Conservation (phyloP, 2,797 vertebrate genomes). For the Balearica regulorum region DNA sequence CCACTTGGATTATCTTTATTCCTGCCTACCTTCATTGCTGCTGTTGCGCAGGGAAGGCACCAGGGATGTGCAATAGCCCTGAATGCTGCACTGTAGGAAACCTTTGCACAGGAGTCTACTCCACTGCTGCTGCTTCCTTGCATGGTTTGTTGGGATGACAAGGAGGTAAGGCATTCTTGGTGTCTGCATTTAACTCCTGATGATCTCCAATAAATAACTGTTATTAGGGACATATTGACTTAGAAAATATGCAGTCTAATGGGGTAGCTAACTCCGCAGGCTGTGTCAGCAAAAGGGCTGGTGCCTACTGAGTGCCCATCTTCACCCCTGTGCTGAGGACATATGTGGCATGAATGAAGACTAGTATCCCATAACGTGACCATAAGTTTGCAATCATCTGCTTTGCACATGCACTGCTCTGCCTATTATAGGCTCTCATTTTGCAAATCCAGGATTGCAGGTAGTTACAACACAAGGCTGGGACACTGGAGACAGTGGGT, state of each 20-base stretch:
- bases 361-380: not conserved
- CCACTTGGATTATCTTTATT: not conserved
- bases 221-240: not conserved
- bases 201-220: not conserved
- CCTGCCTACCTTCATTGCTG: not conserved
- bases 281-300: not conserved
- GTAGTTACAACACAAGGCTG: not conserved
- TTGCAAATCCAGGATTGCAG: not conserved
- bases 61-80: not conserved
- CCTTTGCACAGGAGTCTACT: not conserved
- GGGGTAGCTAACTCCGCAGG: not conserved
- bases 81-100: not conserved
- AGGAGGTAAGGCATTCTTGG: not conserved
- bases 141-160: not conserved
- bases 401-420: not conserved
- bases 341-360: not conserved
- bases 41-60: not conserved
- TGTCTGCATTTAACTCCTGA: not conserved
- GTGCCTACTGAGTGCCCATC: not conserved
- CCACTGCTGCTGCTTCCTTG: not conserved
- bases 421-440: not conserved
- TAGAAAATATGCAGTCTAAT: not conserved
- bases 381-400: not conserved
- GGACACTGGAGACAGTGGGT: not conserved
- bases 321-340: not conserved